Conservation (phyloP, 2,888 invertebrate species). For the Mesorhabditis spiculigera region DNA sequence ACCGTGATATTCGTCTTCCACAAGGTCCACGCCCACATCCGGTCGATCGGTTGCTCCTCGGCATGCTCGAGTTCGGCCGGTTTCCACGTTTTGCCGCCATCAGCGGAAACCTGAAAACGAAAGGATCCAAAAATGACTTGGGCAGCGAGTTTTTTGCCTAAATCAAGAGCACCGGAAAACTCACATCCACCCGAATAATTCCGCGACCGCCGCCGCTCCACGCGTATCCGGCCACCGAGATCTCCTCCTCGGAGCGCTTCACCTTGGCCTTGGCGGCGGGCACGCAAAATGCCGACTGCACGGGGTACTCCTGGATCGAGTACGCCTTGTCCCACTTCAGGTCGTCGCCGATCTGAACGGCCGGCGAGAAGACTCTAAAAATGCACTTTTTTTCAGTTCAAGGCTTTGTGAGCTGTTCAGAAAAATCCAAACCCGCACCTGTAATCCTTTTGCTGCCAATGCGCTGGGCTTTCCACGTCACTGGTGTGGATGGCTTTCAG, state of each 20-base stretch:
- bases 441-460: slow-evolving; percentile 96
- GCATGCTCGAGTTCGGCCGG: slow-evolving; percentile 65
- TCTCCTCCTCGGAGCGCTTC: slow-evolving; percentile 61
- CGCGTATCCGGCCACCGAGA: slow-evolving; percentile 63
- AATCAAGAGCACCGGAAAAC: slow-evolving; percentile 56
- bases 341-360: slow-evolving; percentile 45
- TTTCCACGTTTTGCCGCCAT: slow-evolving; percentile 80
- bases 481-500: slow-evolving; percentile 75
- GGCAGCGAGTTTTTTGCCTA: neutral
- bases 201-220: slow-evolving; percentile 85
- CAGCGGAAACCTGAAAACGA: slow-evolving; percentile 59
- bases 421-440: slow-evolving; percentile 63
- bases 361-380: slow-evolving; percentile 55
- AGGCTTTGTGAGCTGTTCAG: neutral
- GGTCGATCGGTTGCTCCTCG: slow-evolving; percentile 49
- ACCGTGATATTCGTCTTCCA: slow-evolving; percentile 65
- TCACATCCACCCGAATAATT: slow-evolving; percentile 86
- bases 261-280: slow-evolving; percentile 72
- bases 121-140: neutral
- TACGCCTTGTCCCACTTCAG: slow-evolving; percentile 62
- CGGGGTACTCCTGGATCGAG: slow-evolving; percentile 88
- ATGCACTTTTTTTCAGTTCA: neutral
- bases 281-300: slow-evolving; percentile 85
- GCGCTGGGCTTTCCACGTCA: slow-evolving; percentile 79
- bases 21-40: slow-evolving; percentile 86